Evolutionary conservation across 2,113 vertebrate genomes (phyloP), one percentile per base, ranked within the genome.

Genomic region (Erythrolamprus reginae): DNA sequence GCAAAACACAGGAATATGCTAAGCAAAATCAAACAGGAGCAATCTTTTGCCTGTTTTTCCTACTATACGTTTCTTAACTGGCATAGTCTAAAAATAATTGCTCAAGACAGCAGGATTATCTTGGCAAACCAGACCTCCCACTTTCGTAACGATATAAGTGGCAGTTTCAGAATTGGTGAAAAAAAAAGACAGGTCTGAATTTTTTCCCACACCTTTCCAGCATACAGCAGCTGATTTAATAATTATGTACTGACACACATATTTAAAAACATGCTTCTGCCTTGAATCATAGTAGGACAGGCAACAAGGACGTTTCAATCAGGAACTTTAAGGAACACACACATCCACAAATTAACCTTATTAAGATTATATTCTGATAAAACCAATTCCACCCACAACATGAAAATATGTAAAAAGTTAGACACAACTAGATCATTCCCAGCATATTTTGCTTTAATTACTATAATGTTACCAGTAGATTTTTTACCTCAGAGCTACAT

Each of bases 111-210:
- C 96, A 96, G 95, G 95, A 96, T 96, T 94, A 88, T 96, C 97
- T 96, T 94, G 96, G 95, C 94, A 96, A 97, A 97, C 97, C 97
- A 96, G 97, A 97, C 95, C 89, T 92, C 93, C 96, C 92, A 86
- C 96, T 96, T 96, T 94, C 52, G 83, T 10, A 94, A 94, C 91
- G 88, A 6, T 93, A 86, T 85, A 94, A 92, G 86, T 92, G 92
- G 95, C 91, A 95, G 86, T 19, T 19, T 91, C 65, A 94, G 89
- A 86, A n/a, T 55, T 33, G 52, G 89, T 2, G 3, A 0, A 45
- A 91, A 51, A 19, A 51, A 93, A 58, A 83, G 93, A 93, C 2
- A 84, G 83, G 86, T 51, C 93, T 53, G 90, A 85, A 82, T 95
- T 95, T 82, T 93, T 96, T 95, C 96, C 70, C 95, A 95, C 94